Conservation (phyloP, 2,888 invertebrate species). For the Pinctada fucata region DNA sequence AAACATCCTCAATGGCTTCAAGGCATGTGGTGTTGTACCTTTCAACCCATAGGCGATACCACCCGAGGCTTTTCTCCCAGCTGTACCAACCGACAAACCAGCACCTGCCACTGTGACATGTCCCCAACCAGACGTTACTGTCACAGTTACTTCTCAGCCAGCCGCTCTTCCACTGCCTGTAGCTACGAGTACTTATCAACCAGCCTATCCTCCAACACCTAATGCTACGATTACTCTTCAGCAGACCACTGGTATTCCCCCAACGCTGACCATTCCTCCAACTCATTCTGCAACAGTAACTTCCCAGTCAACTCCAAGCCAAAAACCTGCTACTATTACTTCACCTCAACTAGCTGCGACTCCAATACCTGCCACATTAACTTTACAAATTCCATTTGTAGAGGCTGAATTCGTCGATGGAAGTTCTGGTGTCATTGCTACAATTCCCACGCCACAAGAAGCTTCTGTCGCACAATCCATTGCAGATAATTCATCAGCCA, state of each 20-base stretch:
- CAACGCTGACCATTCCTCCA: background rate
- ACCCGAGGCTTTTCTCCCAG: constrained; percentile 22
- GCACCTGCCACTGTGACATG: constrained; percentile 4
- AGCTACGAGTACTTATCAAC: too few species aligned
- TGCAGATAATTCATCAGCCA: background rate
- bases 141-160: too few species aligned
- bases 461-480: background rate
- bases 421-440: background rate
- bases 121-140: background rate
- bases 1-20: constrained; percentile 42
- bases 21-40: constrained; percentile 44
- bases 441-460: constrained; percentile 4
- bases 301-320: background rate
- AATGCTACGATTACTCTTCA: too few species aligned
- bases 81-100: constrained; percentile 16
- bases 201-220: too few species aligned
- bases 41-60: constrained; percentile 34
- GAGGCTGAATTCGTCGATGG: background rate
- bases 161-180: too few species aligned
- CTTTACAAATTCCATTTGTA: background rate
- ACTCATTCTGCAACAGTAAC: background rate
- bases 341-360: background rate
- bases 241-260: background rate
- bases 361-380: too few species aligned
- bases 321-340: too few species aligned